Evolutionary conservation across 2,113 vertebrate species (phyloP), one percentile per base, ranked within the genome.

Genomic region (Mormyrus lacerda): DNA sequence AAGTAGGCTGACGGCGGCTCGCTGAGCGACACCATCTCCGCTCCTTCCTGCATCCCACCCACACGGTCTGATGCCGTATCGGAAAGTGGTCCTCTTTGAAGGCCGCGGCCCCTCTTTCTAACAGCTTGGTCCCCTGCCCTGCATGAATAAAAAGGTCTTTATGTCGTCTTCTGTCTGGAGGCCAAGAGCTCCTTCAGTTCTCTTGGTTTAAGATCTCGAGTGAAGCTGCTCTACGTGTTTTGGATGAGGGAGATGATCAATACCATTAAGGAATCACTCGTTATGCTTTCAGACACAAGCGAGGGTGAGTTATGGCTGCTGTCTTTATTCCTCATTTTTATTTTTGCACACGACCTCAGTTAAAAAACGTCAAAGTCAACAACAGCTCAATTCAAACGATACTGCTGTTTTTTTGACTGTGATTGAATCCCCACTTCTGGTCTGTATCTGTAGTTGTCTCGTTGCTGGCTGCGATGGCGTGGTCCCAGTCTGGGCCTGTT

Each of bases 401-500:
- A 27, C 82, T 89, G 31, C 35, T 45, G 13, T 44, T 47, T 55
- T n/a, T 85, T 61, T 21, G 13, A 45, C 13, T 13, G 82, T n/a
- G 27, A 27, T 19, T 85, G 55, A 61, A 21, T 44, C 7, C 24
- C 39, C 53, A 2, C 42, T 48, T 50, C 48, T n/a, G n/a, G 45
- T 79, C 39, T 9, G 2, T 8, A 6, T 27, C 87, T 13, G 55
- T 17, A 24, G n/a, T 31, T 73, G 27, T 15, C 15, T n/a, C 21
- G 21, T 21, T 8, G 31, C 11, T 51, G 88, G 39, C 47, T 82
- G 4, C 50, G 10, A 86, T 48, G 35, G 45, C 88, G 50, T 39
- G 39, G 51, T 3, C 87, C 53, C 53, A 42, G 39, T 87, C 85
- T 83, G 27, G 85, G 10, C 76, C 58, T 47, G 73, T 92, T 88